phyloP scores from a whole-genome alignment of 2,113 vertebrate species.

The Lagopus leucura region DNA sequence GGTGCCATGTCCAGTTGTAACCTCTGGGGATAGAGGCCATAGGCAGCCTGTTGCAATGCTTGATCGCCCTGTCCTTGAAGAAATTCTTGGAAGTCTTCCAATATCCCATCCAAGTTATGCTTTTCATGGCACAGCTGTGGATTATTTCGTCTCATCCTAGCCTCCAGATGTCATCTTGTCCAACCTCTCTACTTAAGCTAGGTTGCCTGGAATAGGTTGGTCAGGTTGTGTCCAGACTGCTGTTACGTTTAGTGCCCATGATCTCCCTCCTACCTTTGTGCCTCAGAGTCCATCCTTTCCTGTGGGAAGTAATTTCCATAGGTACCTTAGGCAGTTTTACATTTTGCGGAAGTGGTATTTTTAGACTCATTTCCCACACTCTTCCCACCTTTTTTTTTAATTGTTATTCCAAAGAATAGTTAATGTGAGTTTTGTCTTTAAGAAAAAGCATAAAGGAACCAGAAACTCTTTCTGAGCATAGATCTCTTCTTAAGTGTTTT shows the following conservation, averaged over 20 bases:
- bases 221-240: not conserved
- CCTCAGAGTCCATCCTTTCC: not conserved
- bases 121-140: not conserved
- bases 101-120: not conserved
- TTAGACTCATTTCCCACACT: not conserved
- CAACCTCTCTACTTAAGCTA: not conserved
- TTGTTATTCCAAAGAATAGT: not conserved
- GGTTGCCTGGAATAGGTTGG: not conserved
- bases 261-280: not conserved
- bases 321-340: not conserved
- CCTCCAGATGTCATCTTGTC: not conserved
- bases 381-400: too few species aligned
- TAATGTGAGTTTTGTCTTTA: not conserved
- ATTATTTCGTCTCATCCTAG: not conserved
- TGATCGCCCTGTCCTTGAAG: not conserved
- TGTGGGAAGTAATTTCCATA: accelerated
- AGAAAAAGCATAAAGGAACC: not conserved
- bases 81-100: not conserved
- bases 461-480: not conserved
- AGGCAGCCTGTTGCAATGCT: not conserved
- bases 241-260: accelerated
- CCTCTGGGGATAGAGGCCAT: not conserved
- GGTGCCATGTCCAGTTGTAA: not conserved
- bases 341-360: not conserved
- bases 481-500: not conserved